These are phyloP conservation scores for Cantharis nigra DNA, from an alignment of 2,888 invertebrate species.

Conservation along the genomic window DNA sequence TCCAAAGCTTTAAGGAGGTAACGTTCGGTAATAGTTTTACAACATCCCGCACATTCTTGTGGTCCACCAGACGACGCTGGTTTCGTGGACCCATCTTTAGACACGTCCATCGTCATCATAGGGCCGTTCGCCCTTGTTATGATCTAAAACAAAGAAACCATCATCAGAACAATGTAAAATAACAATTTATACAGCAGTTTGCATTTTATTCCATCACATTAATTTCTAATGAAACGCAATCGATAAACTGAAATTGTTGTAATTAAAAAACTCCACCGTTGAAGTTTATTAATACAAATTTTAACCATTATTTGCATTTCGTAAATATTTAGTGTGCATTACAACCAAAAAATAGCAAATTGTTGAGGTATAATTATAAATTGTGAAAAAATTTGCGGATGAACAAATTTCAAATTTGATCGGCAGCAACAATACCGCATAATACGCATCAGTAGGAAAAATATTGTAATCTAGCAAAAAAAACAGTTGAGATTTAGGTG, in stretches of 20 bases:
- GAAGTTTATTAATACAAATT: neutral
- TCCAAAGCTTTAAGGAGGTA: conserved; percentile 91
- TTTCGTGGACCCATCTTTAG: conserved; percentile 69
- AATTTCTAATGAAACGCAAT: neutral
- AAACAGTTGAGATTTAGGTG: no score
- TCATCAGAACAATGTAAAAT: neutral
- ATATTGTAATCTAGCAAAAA: no score
- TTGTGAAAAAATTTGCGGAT: neutral
- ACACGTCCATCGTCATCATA: conserved; percentile 88
- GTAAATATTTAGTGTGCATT: neutral
- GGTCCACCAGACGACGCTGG: conserved; percentile 56
- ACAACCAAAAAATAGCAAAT: neutral
- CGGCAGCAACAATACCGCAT: no score
- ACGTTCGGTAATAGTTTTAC: conserved; percentile 90
- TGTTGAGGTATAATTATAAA: neutral
- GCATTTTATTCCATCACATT: neutral
- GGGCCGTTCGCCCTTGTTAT: conserved; percentile 54
- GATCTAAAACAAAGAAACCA: conserved; percentile 47
- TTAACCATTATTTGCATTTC: neutral
- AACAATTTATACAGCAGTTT: neutral
- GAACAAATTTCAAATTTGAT: neutral
- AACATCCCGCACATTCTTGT: conserved; percentile 91
- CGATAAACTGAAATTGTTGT: neutral
- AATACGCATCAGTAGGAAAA: no score
- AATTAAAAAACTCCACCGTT: neutral